phyloP scores from a whole-genome alignment of 2,888 invertebrate species.

The Apodemia zela region DNA sequence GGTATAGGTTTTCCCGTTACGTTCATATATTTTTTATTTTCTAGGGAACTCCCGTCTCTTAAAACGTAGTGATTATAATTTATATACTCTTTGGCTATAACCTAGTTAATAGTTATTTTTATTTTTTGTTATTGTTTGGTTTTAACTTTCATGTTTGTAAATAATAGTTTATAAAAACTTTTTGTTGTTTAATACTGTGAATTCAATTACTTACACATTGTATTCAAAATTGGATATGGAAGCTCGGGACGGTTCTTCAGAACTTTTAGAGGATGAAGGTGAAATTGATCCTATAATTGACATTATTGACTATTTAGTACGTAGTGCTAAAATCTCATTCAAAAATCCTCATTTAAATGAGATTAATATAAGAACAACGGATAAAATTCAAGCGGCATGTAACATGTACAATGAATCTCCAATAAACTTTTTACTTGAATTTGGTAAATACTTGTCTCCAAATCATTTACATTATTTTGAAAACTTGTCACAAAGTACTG shows the following conservation, averaged over 20 bases:
- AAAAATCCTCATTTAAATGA: slow-evolving; percentile 92
- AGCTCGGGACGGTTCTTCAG: slow-evolving; percentile 3
- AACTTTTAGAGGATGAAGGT: slow-evolving; percentile 35
- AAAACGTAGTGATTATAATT: too few species aligned
- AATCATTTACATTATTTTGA: slow-evolving; percentile 87
- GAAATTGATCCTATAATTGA: slow-evolving; percentile 66
- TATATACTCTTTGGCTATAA: too few species aligned
- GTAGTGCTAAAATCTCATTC: slow-evolving; percentile 83
- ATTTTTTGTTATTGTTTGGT: too few species aligned
- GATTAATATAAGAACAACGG: slow-evolving; percentile 83
- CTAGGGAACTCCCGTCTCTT: too few species aligned
- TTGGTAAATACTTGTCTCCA: slow-evolving; percentile 84
- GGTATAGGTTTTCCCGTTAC: too few species aligned
- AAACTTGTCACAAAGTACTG: slow-evolving; percentile 39
- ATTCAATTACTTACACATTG: not conserved
- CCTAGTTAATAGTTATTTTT: too few species aligned
- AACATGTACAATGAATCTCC: slow-evolving; percentile 84
- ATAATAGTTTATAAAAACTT: too few species aligned
- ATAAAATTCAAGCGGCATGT: slow-evolving; percentile 85
- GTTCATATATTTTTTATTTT: too few species aligned
- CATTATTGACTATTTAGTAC: slow-evolving; percentile 82
- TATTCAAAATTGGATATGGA: slow-evolving; percentile 20
- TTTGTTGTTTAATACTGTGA: too few species aligned
- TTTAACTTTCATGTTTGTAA: too few species aligned
- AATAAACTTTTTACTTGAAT: slow-evolving; percentile 86